Conservation (phyloP, 2,888 invertebrate genomes). For the Callimorpha dominula region DNA sequence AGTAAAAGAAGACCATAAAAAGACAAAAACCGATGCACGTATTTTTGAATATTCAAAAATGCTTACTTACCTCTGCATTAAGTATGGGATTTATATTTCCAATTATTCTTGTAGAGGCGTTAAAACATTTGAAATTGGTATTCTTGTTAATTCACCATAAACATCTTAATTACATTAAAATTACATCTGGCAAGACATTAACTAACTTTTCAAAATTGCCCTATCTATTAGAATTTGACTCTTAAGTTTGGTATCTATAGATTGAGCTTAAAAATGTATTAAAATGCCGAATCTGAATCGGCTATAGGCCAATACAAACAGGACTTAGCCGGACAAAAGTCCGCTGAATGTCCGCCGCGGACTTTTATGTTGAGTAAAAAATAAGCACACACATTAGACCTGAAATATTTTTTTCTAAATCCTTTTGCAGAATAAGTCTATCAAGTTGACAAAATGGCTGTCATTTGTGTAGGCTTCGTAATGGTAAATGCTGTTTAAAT, state of each 20-base stretch:
- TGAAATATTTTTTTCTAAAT: background rate
- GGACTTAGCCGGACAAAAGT: slow-evolving; percentile 5
- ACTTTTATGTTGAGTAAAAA: background rate
- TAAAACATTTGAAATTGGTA: background rate
- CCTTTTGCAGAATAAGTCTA: background rate
- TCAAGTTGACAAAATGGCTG: too few species aligned
- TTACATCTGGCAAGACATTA: slow-evolving; percentile 44
- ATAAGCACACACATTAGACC: background rate
- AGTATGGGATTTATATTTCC: background rate
- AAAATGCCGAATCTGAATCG: slow-evolving; percentile 11
- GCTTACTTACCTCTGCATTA: background rate
- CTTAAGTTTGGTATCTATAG: slow-evolving; percentile 41
- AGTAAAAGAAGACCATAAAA: too few species aligned
- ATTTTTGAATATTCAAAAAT: background rate
- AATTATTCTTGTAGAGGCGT: background rate
- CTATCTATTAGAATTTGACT: slow-evolving; percentile 53
- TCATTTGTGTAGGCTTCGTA: too few species aligned
- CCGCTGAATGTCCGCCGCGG: background rate
- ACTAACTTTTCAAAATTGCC: slow-evolving; percentile 45
- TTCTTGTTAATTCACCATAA: slow-evolving; percentile 28
- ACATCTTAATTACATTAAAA: slow-evolving; percentile 30
- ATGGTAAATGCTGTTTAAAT: too few species aligned
- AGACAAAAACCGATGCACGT: too few species aligned
- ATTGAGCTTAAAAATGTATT: slow-evolving; percentile 40
- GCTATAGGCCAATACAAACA: slow-evolving; percentile 10